phyloP scores from a whole-genome alignment of 1,140 invertebrate genomes.

The Pseudomyrmex dendroicus region DNA sequence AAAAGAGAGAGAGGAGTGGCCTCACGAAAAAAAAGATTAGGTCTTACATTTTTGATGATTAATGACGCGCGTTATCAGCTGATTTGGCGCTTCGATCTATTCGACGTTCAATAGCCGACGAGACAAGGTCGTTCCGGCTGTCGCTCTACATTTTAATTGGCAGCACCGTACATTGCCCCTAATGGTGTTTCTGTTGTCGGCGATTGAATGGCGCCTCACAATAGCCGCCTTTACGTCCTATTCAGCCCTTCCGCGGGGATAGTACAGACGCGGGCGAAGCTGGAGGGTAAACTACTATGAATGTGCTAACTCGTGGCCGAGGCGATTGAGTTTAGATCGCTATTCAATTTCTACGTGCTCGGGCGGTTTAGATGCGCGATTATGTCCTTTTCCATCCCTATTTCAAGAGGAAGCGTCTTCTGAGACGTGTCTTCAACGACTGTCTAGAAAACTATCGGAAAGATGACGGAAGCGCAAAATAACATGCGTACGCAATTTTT shows the following conservation, averaged over 20 bases:
- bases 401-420: conserved; percentile 22
- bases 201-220: conserved; percentile 70
- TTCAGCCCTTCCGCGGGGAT: conserved; percentile 62
- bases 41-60: neutral
- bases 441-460: conserved; percentile 34
- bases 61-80: conserved; percentile 28
- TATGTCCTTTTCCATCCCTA: conserved; percentile 49
- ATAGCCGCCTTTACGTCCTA: conserved; percentile 70
- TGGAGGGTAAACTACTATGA: conserved; percentile 67
- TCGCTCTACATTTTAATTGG: conserved; percentile 73
- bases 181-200: conserved; percentile 72
- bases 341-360: conserved; percentile 74
- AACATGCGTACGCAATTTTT: conserved; percentile 2
- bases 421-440: neutral
- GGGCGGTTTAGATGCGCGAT: conserved; percentile 60
- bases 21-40: neutral
- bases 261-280: conserved; percentile 35
- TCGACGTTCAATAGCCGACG: conserved; percentile 39
- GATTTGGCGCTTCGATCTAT: conserved; percentile 24
- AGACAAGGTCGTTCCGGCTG: conserved; percentile 62
- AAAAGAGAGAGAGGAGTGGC: neutral
- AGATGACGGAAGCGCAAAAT: conserved; percentile 10
- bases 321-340: conserved; percentile 69
- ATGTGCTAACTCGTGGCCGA: conserved; percentile 59
- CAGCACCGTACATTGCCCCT: conserved; percentile 68